Evolutionary conservation across 2,797 vertebrate species (phyloP), one percentile per base, ranked within the genome.

Genomic region (Leuciscus waleckii): DNA sequence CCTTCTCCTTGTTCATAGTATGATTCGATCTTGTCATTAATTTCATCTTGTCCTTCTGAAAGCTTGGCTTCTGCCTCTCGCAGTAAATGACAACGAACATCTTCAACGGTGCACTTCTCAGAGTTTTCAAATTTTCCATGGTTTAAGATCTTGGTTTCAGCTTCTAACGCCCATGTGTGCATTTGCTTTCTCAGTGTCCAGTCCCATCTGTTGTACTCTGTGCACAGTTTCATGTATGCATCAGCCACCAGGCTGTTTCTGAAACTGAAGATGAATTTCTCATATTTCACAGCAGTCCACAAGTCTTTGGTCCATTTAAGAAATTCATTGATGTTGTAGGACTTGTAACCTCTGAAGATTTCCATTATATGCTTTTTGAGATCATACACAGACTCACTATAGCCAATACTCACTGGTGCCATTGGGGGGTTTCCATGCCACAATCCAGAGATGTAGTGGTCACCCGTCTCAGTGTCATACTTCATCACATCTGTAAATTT

Each of bases 381-480:
- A 1, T 91, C 91, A 32, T 90, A 92, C 23, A 94, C 91, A 68
- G 73, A 58, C 63, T 96, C 95, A 1, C 94, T 95, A 88, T 97
- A 97, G 0, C 94, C 95, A 84, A 87, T 78, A 88, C 93, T 96
- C 49, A 95, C 94, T 21, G 95, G 88, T 4, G 96, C 96, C 95
- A 96, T 96, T 56, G 96, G 95, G 43, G 95, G 95, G 21, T 87
- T 93, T 21, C 96, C 96, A 4, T 94, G 93, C 96, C 96, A 96
- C 13, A 96, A 90, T 74, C 93, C 93, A 51, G 95, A 95, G 78
- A 96, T 93, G 85, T 96, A 74, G 43, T 11, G 43, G 26, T 74
- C 71, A 32, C 26, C 71, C 0, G 4, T 74, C 16, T 2, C 2
- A 74, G 43, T 32, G n/a, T 74, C 71, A 32, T 74, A 74, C 0